Evolutionary conservation across 2,888 invertebrate genomes (phyloP).

Genomic region (Ichneumon xanthorius): DNA sequence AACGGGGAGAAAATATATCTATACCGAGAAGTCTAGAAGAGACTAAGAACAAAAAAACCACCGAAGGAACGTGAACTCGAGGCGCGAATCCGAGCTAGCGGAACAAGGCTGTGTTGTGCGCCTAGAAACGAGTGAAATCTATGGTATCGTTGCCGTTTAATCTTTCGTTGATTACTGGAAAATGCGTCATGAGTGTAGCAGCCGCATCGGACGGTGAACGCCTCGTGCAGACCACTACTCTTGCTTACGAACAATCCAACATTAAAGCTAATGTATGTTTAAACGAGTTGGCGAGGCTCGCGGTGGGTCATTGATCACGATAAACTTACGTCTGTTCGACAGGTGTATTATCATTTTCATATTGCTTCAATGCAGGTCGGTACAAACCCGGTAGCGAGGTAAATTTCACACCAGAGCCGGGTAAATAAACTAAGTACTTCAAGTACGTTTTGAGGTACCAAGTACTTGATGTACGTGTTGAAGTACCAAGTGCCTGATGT

Average conservation of each 20-base stretch:
- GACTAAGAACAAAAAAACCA: conserved; percentile 17
- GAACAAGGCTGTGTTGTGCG: conserved; percentile 34
- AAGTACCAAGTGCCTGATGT: no score
- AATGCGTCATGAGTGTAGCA: conserved; percentile 21
- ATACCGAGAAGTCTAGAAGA: conserved; percentile 8
- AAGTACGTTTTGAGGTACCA: no score
- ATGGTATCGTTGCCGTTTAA: conserved; percentile 21
- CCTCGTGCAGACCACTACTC: neutral
- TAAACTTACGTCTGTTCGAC: conserved; percentile 24
- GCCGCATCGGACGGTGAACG: conserved; percentile 3
- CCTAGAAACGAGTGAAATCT: conserved; percentile 44
- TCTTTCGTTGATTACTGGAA: conserved; percentile 36
- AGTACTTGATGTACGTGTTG: no score
- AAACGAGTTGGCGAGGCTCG: neutral
- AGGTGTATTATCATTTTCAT: conserved; percentile 21
- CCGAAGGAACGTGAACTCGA: conserved; percentile 1
- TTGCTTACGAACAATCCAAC: conserved; percentile 2
- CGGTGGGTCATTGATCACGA: conserved; percentile 15
- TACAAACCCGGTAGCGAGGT: neutral
- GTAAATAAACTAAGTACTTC: no score
- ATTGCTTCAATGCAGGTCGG: neutral
- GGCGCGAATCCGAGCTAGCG: conserved; percentile 41
- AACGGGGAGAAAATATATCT: conserved; percentile 17
- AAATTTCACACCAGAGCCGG: no score
- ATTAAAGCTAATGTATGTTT: conserved; percentile 5